Evolutionary conservation across 2,888 invertebrate species (phyloP).

Genomic region (Cheilosia soror): DNA sequence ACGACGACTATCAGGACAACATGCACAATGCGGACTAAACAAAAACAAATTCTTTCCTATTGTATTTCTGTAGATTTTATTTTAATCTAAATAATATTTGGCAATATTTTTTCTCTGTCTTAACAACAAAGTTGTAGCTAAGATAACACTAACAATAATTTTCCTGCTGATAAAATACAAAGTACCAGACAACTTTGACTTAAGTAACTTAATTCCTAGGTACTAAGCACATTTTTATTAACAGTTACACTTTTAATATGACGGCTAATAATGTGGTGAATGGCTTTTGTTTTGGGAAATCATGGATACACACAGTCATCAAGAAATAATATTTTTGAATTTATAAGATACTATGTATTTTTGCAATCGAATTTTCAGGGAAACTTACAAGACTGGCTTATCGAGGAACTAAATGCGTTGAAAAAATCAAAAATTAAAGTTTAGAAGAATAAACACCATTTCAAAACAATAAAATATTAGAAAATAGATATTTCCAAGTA

Average conservation of each 20-base stretch:
- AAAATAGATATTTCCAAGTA: slow-evolving; percentile 65
- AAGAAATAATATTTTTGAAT: slow-evolving; percentile 29
- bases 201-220: slow-evolving; percentile 69
- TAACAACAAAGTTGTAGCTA: slow-evolving; percentile 19
- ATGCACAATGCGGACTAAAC: slow-evolving; percentile 82
- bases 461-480: slow-evolving; percentile 22
- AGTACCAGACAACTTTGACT: slow-evolving; percentile 29
- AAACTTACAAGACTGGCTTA: slow-evolving; percentile 82
- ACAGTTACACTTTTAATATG: slow-evolving; percentile 14
- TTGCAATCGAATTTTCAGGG: slow-evolving; percentile 78
- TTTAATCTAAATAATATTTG: slow-evolving; percentile 31
- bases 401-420: slow-evolving; percentile 81
- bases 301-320: slow-evolving; percentile 16
- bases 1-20: slow-evolving; percentile 86
- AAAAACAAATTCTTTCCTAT: slow-evolving; percentile 41
- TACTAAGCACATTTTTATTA: slow-evolving; percentile 60
- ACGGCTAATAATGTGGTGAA: slow-evolving; percentile 56
- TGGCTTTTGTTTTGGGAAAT: slow-evolving; percentile 64
- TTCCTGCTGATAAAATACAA: slow-evolving; percentile 28
- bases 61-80: slow-evolving; percentile 28
- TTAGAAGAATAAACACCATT: slow-evolving; percentile 39
- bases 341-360: slow-evolving; percentile 47
- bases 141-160: not conserved
- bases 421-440: slow-evolving; percentile 76
- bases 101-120: slow-evolving; percentile 14